These are phyloP conservation scores for Diogma glabrata DNA, from an alignment of 2,888 invertebrate species.

Conservation along the genomic window DNA sequence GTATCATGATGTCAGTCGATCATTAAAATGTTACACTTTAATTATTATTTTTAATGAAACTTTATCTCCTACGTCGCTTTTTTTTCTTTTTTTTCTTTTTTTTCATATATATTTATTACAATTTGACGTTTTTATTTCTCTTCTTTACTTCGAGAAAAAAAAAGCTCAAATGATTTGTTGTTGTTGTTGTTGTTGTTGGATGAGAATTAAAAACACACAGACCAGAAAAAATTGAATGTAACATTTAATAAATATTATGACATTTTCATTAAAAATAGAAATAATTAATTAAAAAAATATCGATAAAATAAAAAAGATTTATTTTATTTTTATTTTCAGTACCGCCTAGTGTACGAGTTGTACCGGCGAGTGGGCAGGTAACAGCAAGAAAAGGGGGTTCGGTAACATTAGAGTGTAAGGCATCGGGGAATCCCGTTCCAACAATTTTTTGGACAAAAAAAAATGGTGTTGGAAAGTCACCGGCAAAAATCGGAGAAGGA, in stretches of 20 bases:
- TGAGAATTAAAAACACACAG: too few relatives aligned
- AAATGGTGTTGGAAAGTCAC: conserved; percentile 36
- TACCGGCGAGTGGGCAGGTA: conserved; percentile 51
- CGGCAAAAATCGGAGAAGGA: conserved; percentile 44
- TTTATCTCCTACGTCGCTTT: too few relatives aligned
- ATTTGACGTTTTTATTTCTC: too few relatives aligned
- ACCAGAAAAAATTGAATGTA: too few relatives aligned
- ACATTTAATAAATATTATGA: not conserved
- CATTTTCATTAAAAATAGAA: too few relatives aligned
- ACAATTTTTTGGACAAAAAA: conserved; percentile 51
- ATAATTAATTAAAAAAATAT: too few relatives aligned
- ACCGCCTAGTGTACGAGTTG: conserved; percentile 54
- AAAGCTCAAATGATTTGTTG: too few relatives aligned
- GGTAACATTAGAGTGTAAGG: conserved; percentile 56
- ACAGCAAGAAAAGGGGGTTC: conserved; percentile 56
- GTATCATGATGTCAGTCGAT: not conserved
- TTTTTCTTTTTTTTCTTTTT: too few relatives aligned
- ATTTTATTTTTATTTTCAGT: conserved; percentile 36
- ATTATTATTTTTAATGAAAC: conserved; percentile 1
- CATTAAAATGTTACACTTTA: conserved; percentile 9
- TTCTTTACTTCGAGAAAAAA: too few relatives aligned
- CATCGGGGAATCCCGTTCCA: conserved; percentile 61
- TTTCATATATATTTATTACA: too few relatives aligned
- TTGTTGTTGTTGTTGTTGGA: too few relatives aligned
- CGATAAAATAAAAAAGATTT: too few relatives aligned